A percentile compares a stretch with the other conserved stretches of the same genome.
phyloP scores from a whole-genome alignment of 2,797 vertebrate species.

The Phataginus tricuspis region DNA sequence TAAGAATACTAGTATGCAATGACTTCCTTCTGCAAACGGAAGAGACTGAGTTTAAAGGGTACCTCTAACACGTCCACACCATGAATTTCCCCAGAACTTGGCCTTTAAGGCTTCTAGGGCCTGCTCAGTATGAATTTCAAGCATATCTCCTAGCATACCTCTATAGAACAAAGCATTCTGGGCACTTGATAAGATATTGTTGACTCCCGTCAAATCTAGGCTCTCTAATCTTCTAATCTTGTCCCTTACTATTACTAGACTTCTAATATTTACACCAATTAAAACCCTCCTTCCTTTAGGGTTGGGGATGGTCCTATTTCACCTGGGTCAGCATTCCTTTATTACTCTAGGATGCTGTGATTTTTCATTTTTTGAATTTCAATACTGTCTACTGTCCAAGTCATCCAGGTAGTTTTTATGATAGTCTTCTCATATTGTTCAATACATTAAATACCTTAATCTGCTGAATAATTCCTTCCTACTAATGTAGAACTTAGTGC shows the following conservation, averaged over 20 bases:
- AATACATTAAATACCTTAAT: background rate
- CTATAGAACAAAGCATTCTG: background rate
- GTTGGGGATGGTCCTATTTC: background rate
- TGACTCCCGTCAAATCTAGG: background rate
- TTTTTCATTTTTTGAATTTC: background rate
- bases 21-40: background rate
- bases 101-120: background rate
- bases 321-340: background rate
- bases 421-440: background rate
- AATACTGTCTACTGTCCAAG: background rate
- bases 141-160: fast-evolving
- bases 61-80: background rate
- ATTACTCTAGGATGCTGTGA: background rate
- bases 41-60: background rate
- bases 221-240: background rate
- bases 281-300: background rate
- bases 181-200: background rate
- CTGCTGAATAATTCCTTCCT: background rate
- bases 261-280: background rate
- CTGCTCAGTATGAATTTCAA: background rate
- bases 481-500: background rate
- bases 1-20: background rate
- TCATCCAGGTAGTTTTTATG: background rate
- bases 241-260: background rate
- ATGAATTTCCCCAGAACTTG: background rate